Base-by-base conservation (phyloP, 37 sponge, comb jelly and placozoan species). In the Axinella damicornis region DNA sequence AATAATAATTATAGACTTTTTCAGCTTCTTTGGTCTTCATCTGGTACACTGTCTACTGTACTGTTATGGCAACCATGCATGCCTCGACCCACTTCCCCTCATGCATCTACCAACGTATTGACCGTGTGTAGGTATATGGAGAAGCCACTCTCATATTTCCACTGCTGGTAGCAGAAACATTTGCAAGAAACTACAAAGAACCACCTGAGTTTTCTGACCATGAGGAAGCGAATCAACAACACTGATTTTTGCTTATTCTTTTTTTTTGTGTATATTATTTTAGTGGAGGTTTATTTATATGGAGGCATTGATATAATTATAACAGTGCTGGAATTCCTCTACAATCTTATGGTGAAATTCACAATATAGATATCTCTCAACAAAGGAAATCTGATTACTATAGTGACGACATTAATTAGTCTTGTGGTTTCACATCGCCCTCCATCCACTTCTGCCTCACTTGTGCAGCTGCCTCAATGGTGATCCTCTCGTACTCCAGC, bases 111-210 rank as follows among this genome's bases (percentile, higher is more conserved):
- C n/a, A n/a, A 15, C 34, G 15, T 65, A 13, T 13, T 38, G 28
- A 17, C 25, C 53, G 2, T 22, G 13, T 79, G 32, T 56, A 80
- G 81, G 81, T 80, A 0, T 78, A 78, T 38, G 79, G 79, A 17
- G 79, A 78, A 24, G 64, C 63, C 62, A 54, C 79, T 1, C 33
- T 98, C 17, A 69, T 98, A 28, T 96, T 98, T 31, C 99, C 99
- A 24, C 80, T 98, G 4, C 77, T 98, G 5, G 96, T 98, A 28
- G 96, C 99, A 37, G 91, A 96, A 77, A 96, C 98, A 57, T 98
- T 98, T 89, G 96, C 96, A 40, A 54, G 73, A 20, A 33, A 73
- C 6, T 82, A 71, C 24, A 37, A 39, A 70, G 52, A 59, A 18
- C 82, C 82, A 28, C 72, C 82, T 0, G 63, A 24, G 17, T 74